These are phyloP conservation scores for Ecdyonurus torrentis DNA, from an alignment of 2,888 invertebrate species.

Conservation along the genomic window DNA sequence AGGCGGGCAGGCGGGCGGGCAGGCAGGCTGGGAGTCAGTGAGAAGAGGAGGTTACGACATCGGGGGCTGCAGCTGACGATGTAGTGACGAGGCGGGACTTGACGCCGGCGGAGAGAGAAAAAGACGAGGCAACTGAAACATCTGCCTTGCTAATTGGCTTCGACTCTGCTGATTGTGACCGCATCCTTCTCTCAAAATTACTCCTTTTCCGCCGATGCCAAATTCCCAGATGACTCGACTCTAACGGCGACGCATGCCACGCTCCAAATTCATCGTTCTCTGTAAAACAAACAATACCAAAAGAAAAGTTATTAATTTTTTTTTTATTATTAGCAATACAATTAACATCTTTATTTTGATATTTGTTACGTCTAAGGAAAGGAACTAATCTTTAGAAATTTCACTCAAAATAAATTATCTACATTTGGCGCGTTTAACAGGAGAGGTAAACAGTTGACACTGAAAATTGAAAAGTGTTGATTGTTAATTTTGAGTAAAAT, in stretches of 20 bases:
- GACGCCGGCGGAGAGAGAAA: background rate
- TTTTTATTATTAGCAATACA: background rate
- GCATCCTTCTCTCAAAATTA: background rate
- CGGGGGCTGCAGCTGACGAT: background rate
- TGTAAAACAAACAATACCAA: background rate
- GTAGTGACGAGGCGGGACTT: background rate
- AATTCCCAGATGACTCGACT: background rate
- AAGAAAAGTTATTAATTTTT: background rate
- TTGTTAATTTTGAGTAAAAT: too few species aligned
- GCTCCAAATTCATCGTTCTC: constrained; percentile 1
- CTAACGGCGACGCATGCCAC: constrained; percentile 1
- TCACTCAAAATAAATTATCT: too few species aligned
- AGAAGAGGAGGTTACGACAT: background rate
- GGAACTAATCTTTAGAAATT: too few species aligned
- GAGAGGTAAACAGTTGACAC: too few species aligned
- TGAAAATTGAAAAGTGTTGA: too few species aligned
- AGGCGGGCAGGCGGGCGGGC: background rate
- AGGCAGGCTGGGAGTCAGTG: background rate
- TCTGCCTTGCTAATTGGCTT: background rate
- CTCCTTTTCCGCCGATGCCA: background rate
- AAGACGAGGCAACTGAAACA: background rate
- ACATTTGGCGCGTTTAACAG: too few species aligned
- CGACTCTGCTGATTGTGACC: too few species aligned
- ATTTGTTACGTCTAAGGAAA: too few species aligned
- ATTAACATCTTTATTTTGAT: too few species aligned